These are phyloP conservation scores for Nothobranchius furzeri DNA, from an alignment of 2,113 vertebrate genomes.

Conservation along the genomic window DNA sequence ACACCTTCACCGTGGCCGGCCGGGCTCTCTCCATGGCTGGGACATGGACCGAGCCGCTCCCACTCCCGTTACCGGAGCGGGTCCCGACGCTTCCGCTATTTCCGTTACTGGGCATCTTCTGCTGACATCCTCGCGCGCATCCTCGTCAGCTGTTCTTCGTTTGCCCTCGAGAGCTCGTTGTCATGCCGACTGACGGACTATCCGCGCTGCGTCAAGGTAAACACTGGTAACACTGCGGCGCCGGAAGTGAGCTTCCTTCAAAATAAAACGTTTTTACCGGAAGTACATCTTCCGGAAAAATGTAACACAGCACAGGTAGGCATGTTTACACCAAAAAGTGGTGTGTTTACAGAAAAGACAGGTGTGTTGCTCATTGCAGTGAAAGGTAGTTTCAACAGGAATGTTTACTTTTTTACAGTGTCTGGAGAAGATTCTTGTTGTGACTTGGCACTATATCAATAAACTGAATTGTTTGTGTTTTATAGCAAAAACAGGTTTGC, in stretches of 20 bases:
- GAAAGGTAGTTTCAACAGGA: no score
- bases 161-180: slow-evolving; percentile 51
- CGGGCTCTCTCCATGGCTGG: slow-evolving; percentile 79
- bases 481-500: background rate
- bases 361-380: background rate
- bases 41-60: slow-evolving; percentile 48
- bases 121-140: slow-evolving; percentile 52
- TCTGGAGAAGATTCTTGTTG: no score
- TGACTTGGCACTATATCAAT: no score
- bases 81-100: slow-evolving; percentile 21
- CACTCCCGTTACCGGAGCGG: slow-evolving; percentile 16
- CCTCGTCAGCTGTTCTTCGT: slow-evolving; percentile 32
- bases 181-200: slow-evolving; percentile 56
- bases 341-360: background rate
- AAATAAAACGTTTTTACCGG: slow-evolving; percentile 31
- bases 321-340: background rate
- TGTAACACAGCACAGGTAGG: background rate
- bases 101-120: slow-evolving; percentile 61
- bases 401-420: no score
- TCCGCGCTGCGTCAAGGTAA: slow-evolving; percentile 34
- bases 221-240: background rate
- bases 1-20: slow-evolving; percentile 80
- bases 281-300: background rate
- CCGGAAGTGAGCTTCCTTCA: slow-evolving; percentile 32
- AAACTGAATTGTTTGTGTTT: background rate